Percentiles rank a stretch among this genome's conserved stretches.
phyloP scores from a whole-genome alignment of 2,888 invertebrate species.

The Doris montereyensis region DNA sequence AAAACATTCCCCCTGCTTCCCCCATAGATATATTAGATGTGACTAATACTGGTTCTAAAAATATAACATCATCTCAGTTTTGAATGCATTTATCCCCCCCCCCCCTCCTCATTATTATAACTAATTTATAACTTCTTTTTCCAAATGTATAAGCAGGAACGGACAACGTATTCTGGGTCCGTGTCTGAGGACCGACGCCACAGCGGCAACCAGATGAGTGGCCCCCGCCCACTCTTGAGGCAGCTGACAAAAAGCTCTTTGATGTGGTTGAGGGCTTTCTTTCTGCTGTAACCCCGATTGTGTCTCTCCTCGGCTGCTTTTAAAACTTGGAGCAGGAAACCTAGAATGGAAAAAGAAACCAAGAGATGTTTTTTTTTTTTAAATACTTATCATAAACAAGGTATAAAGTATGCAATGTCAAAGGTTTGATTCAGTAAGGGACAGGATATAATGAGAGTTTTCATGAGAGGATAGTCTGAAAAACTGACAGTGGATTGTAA shows the following conservation, averaged over 20 bases:
- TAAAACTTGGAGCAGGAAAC: slow-evolving; percentile 68
- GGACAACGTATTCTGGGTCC: no score
- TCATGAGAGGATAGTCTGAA: background rate
- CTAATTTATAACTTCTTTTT: no score
- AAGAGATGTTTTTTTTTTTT: background rate
- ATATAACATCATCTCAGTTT: no score
- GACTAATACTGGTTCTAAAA: no score
- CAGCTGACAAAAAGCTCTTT: slow-evolving; percentile 70
- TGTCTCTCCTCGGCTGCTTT: slow-evolving; percentile 67
- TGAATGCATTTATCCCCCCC: no score
- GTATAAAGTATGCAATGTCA: no score
- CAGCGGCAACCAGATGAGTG: slow-evolving; percentile 71
- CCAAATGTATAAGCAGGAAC: no score
- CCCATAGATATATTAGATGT: no score
- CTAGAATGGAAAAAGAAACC: slow-evolving; percentile 47
- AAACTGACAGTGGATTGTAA: background rate
- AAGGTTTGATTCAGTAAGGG: no score
- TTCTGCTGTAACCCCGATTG: slow-evolving; percentile 65
- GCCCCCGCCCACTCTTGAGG: slow-evolving; percentile 69
- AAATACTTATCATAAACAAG: no score
- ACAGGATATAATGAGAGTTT: background rate
- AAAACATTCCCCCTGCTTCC: no score
- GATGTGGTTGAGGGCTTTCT: slow-evolving; percentile 69
- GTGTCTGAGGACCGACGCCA: slow-evolving; percentile 69
- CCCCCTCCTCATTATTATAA: no score